Conservation (phyloP, 2,113 vertebrate species). For the Morone saxatilis region DNA sequence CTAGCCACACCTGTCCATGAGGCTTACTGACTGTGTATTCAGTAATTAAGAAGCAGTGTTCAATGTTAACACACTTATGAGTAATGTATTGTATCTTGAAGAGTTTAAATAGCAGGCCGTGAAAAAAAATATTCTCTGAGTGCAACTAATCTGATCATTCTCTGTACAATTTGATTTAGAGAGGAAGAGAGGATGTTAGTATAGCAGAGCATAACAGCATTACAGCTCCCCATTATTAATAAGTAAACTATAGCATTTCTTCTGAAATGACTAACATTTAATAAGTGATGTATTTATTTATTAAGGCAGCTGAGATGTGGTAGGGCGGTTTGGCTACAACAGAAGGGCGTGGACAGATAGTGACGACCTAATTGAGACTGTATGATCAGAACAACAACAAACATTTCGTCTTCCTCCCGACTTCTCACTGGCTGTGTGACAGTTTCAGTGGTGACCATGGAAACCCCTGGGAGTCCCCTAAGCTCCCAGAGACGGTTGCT, state of each 20-base stretch:
- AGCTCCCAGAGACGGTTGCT: slow-evolving; percentile 53
- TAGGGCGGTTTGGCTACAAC: background rate
- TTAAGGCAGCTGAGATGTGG: background rate
- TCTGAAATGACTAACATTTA: background rate
- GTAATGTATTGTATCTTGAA: background rate
- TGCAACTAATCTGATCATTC: background rate
- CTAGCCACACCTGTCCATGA: background rate
- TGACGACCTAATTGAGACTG: slow-evolving; percentile 46
- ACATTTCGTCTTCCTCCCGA: background rate
- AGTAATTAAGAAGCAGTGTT: slow-evolving; percentile 36
- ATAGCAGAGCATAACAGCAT: background rate
- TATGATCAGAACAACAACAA: background rate
- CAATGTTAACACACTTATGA: background rate
- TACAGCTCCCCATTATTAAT: background rate
- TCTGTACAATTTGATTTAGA: background rate
- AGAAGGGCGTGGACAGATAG: background rate
- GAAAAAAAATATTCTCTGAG: background rate
- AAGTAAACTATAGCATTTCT: background rate
- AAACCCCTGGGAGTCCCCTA: slow-evolving; percentile 60
- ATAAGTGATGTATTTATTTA: slow-evolving; percentile 5
- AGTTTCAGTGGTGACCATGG: slow-evolving; percentile 63
- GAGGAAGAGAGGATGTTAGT: background rate
- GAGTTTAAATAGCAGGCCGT: background rate
- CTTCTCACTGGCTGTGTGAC: slow-evolving; percentile 41
- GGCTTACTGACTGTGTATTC: slow-evolving; percentile 58